Evolutionary conservation across 2,113 vertebrate genomes (phyloP).

Genomic region (Gymnobelideus leadbeateri): DNA sequence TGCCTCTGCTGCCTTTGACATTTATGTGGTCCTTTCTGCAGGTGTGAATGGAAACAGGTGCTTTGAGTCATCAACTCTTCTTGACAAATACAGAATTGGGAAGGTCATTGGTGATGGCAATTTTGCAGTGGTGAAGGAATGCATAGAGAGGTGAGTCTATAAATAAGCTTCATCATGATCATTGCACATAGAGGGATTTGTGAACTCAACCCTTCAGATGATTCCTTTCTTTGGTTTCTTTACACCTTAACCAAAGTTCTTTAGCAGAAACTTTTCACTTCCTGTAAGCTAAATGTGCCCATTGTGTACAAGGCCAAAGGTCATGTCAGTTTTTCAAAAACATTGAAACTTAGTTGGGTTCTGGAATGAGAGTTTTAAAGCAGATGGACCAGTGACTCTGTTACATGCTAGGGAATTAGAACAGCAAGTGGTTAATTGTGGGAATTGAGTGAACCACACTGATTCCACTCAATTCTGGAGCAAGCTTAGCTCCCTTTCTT

Average conservation of each 20-base stretch:
- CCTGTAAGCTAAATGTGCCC: background rate
- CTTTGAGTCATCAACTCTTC: slow-evolving; percentile 86
- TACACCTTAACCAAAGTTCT: background rate
- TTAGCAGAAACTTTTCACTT: background rate
- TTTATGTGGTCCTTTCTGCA: slow-evolving; percentile 65
- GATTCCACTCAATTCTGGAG: background rate
- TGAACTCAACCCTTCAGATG: background rate
- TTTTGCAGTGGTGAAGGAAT: slow-evolving; percentile 98
- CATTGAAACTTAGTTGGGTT: background rate
- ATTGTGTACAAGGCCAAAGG: background rate
- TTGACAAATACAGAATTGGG: slow-evolving; percentile 95
- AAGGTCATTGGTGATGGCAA: slow-evolving; percentile 99
- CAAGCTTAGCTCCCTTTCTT: background rate
- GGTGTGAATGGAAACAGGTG: slow-evolving; percentile 93
- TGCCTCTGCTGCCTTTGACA: slow-evolving; percentile 35
- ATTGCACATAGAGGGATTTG: background rate
- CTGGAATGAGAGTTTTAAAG: background rate
- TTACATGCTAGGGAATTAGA: background rate
- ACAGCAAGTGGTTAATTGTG: background rate
- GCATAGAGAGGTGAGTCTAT: slow-evolving; percentile 91
- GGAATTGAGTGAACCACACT: background rate
- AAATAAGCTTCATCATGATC: background rate
- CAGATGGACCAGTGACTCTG: background rate
- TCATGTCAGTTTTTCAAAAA: background rate
- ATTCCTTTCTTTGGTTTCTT: slow-evolving; percentile 65